A percentile compares a stretch with the other conserved stretches of the same genome.
phyloP scores from a whole-genome alignment of 2,888 invertebrate species.

The Steinernema carpocapsae region DNA sequence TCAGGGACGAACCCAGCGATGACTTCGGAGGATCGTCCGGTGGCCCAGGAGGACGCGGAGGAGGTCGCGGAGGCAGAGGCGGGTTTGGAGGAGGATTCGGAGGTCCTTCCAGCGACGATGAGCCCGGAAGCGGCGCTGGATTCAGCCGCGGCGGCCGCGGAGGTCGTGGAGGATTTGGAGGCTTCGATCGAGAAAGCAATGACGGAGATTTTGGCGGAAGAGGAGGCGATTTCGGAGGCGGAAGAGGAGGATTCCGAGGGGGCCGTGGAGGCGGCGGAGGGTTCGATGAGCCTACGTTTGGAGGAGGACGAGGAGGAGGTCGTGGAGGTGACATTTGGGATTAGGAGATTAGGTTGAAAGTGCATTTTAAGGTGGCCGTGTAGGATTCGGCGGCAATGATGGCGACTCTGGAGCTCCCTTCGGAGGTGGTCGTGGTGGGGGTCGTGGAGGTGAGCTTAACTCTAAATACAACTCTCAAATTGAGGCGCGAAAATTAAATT shows the following conservation, averaged over 20 bases:
- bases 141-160: slow-evolving; percentile 33
- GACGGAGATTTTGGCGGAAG: slow-evolving; percentile 32
- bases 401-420: neutral
- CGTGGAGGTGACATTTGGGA: too few species aligned
- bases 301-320: neutral
- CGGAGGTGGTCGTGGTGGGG: neutral
- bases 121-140: slow-evolving; percentile 21
- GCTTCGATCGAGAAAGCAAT: neutral
- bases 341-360: too few species aligned
- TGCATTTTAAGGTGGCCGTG: neutral
- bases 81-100: slow-evolving; percentile 29
- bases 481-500: too few species aligned
- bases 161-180: slow-evolving; percentile 39
- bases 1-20: neutral
- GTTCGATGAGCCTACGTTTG: neutral
- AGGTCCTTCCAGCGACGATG: slow-evolving; percentile 33
- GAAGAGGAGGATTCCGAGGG: neutral
- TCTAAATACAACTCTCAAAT: too few species aligned
- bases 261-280: slow-evolving; percentile 1
- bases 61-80: neutral
- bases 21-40: neutral
- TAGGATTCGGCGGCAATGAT: neutral
- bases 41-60: neutral
- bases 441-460: too few species aligned
- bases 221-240: slow-evolving; percentile 32